These are phyloP conservation scores for Halyomorpha halys DNA, from an alignment of 1,140 invertebrate species.

Conservation along the genomic window DNA sequence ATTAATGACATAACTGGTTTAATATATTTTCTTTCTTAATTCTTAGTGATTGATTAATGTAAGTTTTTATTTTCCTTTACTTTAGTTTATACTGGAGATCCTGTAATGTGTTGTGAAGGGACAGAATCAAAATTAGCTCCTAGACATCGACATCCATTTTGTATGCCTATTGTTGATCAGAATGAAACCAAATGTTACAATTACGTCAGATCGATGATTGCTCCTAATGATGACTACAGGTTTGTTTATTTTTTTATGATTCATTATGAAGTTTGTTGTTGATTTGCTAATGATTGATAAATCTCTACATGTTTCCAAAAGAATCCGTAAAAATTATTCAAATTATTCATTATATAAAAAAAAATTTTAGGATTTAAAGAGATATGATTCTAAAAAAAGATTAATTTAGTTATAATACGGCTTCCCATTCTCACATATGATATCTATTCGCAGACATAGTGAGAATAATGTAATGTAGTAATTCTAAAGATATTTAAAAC, in stretches of 20 bases:
- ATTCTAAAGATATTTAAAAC: no score
- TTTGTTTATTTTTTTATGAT: background rate
- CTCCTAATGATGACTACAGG: background rate
- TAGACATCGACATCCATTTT: constrained; percentile 1
- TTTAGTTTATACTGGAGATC: constrained; percentile 2
- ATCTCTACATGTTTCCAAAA: no score
- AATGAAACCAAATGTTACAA: constrained; percentile 8
- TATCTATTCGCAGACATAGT: no score
- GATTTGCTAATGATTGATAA: no score
- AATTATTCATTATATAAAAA: no score
- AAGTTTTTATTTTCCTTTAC: background rate
- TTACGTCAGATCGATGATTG: background rate
- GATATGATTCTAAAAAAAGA: background rate
- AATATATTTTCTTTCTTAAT: no score
- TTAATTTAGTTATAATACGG: no score
- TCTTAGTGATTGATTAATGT: background rate
- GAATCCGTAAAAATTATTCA: no score
- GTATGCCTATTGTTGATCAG: constrained; percentile 2
- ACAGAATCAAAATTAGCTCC: background rate
- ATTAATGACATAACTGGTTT: no score
- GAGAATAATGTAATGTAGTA: no score
- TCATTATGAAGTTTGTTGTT: background rate
- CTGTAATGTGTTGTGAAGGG: background rate
- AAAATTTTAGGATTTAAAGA: no score
- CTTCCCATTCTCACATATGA: no score